Conservation (phyloP, 2,888 invertebrate genomes). For the Mechanitis messenoides region DNA sequence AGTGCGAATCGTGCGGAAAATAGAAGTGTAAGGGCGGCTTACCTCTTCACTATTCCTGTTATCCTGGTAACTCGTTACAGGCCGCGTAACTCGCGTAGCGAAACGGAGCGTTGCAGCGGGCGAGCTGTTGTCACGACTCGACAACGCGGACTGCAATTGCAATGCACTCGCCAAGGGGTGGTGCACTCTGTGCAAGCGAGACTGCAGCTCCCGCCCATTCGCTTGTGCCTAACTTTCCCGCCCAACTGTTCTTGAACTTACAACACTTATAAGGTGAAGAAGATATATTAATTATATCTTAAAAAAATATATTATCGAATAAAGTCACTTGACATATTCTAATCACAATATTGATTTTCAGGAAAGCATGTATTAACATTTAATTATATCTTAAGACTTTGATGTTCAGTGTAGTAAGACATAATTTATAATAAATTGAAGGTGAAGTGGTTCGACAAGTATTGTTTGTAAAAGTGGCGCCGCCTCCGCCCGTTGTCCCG, state of each 20-base stretch:
- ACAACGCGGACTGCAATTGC: slow-evolving; percentile 62
- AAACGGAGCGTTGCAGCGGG: slow-evolving; percentile 47
- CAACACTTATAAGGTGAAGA: slow-evolving; percentile 38
- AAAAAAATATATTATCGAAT: slow-evolving; percentile 12
- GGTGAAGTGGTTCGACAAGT: slow-evolving; percentile 30
- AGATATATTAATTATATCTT: slow-evolving; percentile 19
- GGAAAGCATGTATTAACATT: no score
- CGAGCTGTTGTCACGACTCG: slow-evolving; percentile 57
- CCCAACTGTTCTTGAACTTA: slow-evolving; percentile 64
- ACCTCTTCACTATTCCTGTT: slow-evolving; percentile 60
- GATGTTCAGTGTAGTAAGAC: slow-evolving; percentile 26
- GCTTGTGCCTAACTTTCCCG: slow-evolving; percentile 74
- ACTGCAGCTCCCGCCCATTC: slow-evolving; percentile 75
- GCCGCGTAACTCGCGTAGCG: slow-evolving; percentile 59
- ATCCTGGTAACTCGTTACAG: slow-evolving; percentile 73
- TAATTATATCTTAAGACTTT: slow-evolving; percentile 12
- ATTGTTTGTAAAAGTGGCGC: slow-evolving; percentile 36
- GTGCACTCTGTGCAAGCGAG: slow-evolving; percentile 74
- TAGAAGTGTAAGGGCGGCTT: slow-evolving; percentile 61
- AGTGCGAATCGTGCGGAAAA: slow-evolving; percentile 50
- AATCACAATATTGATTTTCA: no score
- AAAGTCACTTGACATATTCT: no score
- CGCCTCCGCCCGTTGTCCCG: slow-evolving; percentile 55
- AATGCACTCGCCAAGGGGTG: slow-evolving; percentile 60
- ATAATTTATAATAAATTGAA: slow-evolving; percentile 29